Evolutionary conservation across 2,113 vertebrate species (phyloP).

Genomic region (Litocranius walleri): DNA sequence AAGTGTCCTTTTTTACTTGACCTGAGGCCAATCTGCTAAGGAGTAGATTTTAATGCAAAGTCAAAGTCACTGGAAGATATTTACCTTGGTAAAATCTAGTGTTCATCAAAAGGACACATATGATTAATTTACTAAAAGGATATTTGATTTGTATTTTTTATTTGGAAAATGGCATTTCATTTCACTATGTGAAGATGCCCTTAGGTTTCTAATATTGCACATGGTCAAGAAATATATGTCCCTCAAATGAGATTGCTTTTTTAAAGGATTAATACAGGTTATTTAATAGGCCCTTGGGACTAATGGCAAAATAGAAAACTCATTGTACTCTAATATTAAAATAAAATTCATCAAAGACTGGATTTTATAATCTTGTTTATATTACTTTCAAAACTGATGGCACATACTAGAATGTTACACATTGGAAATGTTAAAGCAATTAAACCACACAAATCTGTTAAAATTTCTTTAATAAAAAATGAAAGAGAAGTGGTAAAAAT

Average conservation of each 20-base stretch:
- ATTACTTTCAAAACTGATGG: not conserved
- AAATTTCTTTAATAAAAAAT: not conserved
- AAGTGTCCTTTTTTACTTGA: not conserved
- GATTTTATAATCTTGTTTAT: not conserved
- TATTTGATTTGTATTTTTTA: not conserved
- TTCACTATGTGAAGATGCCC: not conserved
- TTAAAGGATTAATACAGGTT: not conserved
- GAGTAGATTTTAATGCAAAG: not conserved
- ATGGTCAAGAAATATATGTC: not conserved
- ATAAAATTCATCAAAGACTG: not conserved
- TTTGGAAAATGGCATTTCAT: not conserved
- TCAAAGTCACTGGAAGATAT: not conserved
- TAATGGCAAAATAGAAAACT: conserved; percentile 1
- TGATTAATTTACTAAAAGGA: not conserved
- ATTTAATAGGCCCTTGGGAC: not conserved
- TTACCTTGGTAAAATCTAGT: not conserved
- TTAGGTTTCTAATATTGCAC: not conserved
- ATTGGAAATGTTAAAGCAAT: not conserved
- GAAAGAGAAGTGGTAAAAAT: not conserved
- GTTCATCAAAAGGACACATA: not conserved
- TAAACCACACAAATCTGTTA: not conserved
- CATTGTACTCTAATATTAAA: not conserved
- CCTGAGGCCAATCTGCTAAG: not conserved
- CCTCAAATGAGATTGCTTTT: not conserved
- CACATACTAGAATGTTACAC: not conserved